Conservation (phyloP, 2,113 vertebrate species). For the Gavia stellata region DNA sequence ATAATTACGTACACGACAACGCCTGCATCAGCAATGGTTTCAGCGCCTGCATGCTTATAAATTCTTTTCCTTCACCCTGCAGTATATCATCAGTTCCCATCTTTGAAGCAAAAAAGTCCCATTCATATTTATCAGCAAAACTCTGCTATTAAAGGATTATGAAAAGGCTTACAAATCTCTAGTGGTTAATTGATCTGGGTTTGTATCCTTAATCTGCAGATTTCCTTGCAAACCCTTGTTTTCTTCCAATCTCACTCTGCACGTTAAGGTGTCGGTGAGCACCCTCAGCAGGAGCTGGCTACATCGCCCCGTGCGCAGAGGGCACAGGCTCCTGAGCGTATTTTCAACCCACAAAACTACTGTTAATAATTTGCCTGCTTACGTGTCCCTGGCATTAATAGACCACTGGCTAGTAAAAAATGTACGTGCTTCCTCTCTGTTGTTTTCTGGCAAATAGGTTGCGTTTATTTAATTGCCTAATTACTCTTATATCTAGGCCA, state of each 20-base stretch:
- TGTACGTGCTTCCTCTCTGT: not conserved
- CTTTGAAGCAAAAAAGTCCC: constrained; percentile 1
- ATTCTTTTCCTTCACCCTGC: constrained; percentile 1
- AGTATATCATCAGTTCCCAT: constrained; percentile 12
- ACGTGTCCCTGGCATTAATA: not conserved
- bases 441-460: not conserved
- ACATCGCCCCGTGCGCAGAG: not conserved
- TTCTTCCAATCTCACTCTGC: not conserved
- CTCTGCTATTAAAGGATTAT: constrained; percentile 58
- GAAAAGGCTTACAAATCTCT: constrained; percentile 38
- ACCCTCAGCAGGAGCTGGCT: not conserved
- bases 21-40: constrained; percentile 68
- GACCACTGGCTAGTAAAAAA: not conserved
- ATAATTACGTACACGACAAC: not conserved
- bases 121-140: constrained; percentile 66
- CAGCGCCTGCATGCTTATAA: constrained; percentile 28
- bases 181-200: constrained; percentile 49
- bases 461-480: constrained; percentile 16
- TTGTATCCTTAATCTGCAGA: not conserved
- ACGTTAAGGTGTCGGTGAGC: not conserved
- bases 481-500: constrained; percentile 19
- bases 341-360: not conserved
- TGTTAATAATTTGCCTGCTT: not conserved
- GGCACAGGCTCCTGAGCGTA: not conserved
- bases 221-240: constrained; percentile 36